Percentiles rank a stretch among this genome's conserved stretches.
Evolutionary conservation across 1,140 invertebrate species (phyloP).

Genomic region (Wasmannia auropunctata): DNA sequence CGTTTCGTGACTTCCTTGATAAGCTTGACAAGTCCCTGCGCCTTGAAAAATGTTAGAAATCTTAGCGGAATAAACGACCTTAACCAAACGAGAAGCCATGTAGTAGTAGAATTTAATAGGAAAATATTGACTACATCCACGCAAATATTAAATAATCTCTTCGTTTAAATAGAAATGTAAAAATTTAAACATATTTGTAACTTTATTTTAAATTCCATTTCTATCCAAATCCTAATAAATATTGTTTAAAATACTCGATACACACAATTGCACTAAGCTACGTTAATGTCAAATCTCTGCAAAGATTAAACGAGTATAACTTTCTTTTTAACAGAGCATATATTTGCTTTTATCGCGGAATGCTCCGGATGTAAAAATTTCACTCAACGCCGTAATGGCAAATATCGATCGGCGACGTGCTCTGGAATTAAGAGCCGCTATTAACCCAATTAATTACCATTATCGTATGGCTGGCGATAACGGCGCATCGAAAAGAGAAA

Average conservation of each 20-base stretch:
- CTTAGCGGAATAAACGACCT: slow-evolving; percentile 32
- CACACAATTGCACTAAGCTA: neutral
- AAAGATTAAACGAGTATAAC: neutral
- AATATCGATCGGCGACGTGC: slow-evolving; percentile 42
- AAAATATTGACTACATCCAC: neutral
- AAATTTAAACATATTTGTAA: neutral
- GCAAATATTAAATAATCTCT: neutral
- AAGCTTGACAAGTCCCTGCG: slow-evolving; percentile 55
- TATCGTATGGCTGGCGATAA: slow-evolving; percentile 59
- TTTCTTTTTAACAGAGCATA: slow-evolving; percentile 1
- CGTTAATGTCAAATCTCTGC: neutral
- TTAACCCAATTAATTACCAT: slow-evolving; percentile 79
- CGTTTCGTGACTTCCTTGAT: slow-evolving; percentile 60
- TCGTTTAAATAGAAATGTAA: neutral
- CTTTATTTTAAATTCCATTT: neutral
- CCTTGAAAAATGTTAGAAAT: slow-evolving; percentile 58
- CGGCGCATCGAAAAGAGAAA: slow-evolving; percentile 56
- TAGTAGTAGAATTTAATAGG: slow-evolving; percentile 17
- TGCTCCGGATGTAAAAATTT: slow-evolving; percentile 44
- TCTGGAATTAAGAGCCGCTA: slow-evolving; percentile 65
- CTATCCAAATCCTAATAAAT: neutral
- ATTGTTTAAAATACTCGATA: neutral
- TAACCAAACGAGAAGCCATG: slow-evolving; percentile 9
- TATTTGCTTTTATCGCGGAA: slow-evolving; percentile 17
- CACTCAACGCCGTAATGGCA: slow-evolving; percentile 60